Evolutionary conservation across 1,140 invertebrate genomes (phyloP).

Genomic region (Aleiodes sp.): DNA sequence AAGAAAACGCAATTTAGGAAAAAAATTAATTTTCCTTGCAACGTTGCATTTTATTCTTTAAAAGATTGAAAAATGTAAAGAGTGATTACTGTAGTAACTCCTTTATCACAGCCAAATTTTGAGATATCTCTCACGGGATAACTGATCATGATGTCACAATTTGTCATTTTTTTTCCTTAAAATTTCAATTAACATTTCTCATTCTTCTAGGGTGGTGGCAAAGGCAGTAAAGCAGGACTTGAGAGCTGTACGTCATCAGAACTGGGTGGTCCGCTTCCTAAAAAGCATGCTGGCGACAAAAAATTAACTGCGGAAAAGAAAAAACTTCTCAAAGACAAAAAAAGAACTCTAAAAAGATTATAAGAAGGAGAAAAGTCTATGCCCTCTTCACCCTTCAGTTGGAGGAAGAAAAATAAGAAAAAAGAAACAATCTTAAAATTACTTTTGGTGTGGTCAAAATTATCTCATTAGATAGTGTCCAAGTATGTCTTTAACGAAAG

Average conservation of each 20-base stretch:
- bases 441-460: slow-evolving; percentile 28
- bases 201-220: slow-evolving; percentile 57
- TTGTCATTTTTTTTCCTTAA: not conserved
- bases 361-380: slow-evolving; percentile 66
- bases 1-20: too few species aligned
- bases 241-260: slow-evolving; percentile 55
- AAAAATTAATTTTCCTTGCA: too few species aligned
- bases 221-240: slow-evolving; percentile 56
- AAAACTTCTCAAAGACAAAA: slow-evolving; percentile 84
- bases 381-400: slow-evolving; percentile 4
- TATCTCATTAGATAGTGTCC: slow-evolving; percentile 20
- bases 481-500: slow-evolving; percentile 26
- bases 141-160: too few species aligned
- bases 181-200: too few species aligned
- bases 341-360: slow-evolving; percentile 87
- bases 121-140: too few species aligned
- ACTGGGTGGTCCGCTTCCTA: slow-evolving; percentile 78
- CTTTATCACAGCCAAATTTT: too few species aligned
- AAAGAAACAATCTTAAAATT: slow-evolving; percentile 6
- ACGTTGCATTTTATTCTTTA: too few species aligned
- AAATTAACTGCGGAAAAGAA: slow-evolving; percentile 81
- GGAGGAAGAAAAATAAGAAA: not conserved
- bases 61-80: too few species aligned
- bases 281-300: slow-evolving; percentile 86
- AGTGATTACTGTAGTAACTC: too few species aligned